Conservation (phyloP, 2,888 invertebrate species). For the Periphyllus acericola region DNA sequence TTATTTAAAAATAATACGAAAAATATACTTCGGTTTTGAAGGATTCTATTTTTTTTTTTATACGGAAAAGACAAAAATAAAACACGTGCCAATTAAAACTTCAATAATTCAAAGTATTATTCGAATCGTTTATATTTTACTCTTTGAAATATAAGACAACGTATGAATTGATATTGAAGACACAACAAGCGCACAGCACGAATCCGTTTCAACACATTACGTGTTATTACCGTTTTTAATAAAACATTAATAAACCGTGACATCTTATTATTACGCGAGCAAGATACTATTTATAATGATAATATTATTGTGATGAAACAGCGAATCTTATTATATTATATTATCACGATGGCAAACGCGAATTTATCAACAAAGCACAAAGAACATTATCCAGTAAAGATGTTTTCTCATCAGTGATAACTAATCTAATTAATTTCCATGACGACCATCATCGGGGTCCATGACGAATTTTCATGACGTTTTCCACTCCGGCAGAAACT, state of each 20-base stretch:
- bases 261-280: neutral
- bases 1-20: too few relatives aligned
- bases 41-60: too few relatives aligned
- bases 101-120: too few relatives aligned
- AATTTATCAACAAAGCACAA: neutral
- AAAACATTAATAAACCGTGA: neutral
- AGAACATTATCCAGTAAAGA: neutral
- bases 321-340: neutral
- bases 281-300: neutral
- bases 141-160: too few relatives aligned
- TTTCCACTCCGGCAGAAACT: too few relatives aligned
- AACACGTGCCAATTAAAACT: too few relatives aligned
- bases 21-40: too few relatives aligned
- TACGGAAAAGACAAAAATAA: too few relatives aligned
- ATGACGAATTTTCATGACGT: too few relatives aligned
- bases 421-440: neutral
- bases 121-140: too few relatives aligned
- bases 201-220: neutral
- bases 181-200: neutral
- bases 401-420: neutral
- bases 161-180: neutral
- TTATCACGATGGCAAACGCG: neutral
- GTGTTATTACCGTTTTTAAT: neutral
- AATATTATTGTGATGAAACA: neutral
- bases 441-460: too few relatives aligned